phyloP scores from a whole-genome alignment of 2,888 invertebrate genomes.

The Trichopria drosophilae region DNA sequence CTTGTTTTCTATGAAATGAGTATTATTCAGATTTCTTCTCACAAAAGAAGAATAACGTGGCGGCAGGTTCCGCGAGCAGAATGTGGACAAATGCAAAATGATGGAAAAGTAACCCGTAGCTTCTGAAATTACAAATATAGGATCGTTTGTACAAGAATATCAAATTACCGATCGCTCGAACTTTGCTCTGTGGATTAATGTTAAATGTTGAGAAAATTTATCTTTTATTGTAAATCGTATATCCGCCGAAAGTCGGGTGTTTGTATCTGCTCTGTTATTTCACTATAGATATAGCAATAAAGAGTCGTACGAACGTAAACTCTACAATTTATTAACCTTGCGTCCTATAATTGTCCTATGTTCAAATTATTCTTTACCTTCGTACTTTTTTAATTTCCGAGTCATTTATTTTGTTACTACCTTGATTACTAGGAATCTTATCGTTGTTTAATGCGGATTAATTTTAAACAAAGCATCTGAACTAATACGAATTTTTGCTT shows the following conservation, averaged over 20 bases:
- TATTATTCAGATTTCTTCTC: too few species aligned
- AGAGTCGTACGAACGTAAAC: slow-evolving; percentile 26
- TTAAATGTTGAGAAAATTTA: slow-evolving; percentile 40
- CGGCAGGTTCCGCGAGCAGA: slow-evolving; percentile 21
- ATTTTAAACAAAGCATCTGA: too few species aligned
- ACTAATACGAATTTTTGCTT: too few species aligned
- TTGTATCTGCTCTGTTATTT: slow-evolving; percentile 35
- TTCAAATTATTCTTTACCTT: too few species aligned
- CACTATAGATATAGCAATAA: slow-evolving; percentile 36
- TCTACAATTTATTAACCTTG: too few species aligned
- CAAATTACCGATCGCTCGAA: too few species aligned
- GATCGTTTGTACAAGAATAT: slow-evolving; percentile 29
- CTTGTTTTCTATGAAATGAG: too few species aligned
- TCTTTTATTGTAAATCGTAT: slow-evolving; percentile 38
- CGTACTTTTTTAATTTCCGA: too few species aligned
- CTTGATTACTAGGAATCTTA: background rate
- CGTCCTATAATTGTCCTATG: too few species aligned
- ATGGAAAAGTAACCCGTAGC: background rate
- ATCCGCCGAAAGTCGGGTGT: slow-evolving; percentile 37
- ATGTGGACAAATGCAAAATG: slow-evolving; percentile 15
- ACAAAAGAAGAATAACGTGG: slow-evolving; percentile 5
- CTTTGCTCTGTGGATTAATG: slow-evolving; percentile 33
- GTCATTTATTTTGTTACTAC: too few species aligned
- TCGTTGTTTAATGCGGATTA: background rate
- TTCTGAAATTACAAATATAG: slow-evolving; percentile 7